Percentiles rank a stretch among this genome's conserved stretches.
Evolutionary conservation across 2,113 vertebrate species (phyloP).

Genomic region (Sceloporus undulatus): DNA sequence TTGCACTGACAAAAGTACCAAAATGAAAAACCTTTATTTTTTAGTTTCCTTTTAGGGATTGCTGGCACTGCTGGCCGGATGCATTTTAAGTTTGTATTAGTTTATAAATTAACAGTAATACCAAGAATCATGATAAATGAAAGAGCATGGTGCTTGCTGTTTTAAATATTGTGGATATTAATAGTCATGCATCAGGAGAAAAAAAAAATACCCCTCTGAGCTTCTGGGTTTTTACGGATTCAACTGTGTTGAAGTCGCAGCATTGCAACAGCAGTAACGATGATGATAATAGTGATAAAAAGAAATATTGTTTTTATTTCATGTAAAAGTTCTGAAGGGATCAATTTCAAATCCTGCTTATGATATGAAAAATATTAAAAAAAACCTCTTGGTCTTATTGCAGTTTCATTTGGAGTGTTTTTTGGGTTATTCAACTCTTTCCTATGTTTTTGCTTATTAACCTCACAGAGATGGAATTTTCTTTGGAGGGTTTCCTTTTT

Average conservation of each 20-base stretch:
- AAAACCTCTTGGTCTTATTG: constrained; percentile 90
- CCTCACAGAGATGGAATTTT: constrained; percentile 96
- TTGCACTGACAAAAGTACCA: constrained; percentile 93
- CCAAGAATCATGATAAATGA: constrained; percentile 91
- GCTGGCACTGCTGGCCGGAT: constrained; percentile 99
- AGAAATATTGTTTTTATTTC: constrained; percentile 90
- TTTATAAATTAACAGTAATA: constrained; percentile 98
- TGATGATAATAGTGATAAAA: constrained; percentile 27
- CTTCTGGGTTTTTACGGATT: constrained; percentile 95
- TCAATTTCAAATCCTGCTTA: constrained; percentile 99
- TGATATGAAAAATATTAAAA: constrained; percentile 94
- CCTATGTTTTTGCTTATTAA: constrained; percentile 99
- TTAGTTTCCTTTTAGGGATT: constrained; percentile 91
- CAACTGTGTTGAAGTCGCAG: constrained; percentile 99
- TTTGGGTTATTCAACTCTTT: constrained; percentile 99
- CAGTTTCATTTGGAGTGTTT: constrained; percentile 99
- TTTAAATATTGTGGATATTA: constrained; percentile 96
- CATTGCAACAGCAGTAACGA: constrained; percentile 91
- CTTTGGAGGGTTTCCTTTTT: constrained; percentile 78
- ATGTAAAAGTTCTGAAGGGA: constrained; percentile 95
- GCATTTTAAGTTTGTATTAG: constrained; percentile 96
- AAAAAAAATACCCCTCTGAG: constrained; percentile 74
- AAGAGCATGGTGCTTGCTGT: constrained; percentile 99
- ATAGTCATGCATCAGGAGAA: constrained; percentile 89
- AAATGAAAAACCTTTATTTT: constrained; percentile 92